A percentile compares a stretch with the other conserved stretches of the same genome.
Conservation (phyloP, 2,888 invertebrate genomes). For the Drosophila subsilvestris region DNA sequence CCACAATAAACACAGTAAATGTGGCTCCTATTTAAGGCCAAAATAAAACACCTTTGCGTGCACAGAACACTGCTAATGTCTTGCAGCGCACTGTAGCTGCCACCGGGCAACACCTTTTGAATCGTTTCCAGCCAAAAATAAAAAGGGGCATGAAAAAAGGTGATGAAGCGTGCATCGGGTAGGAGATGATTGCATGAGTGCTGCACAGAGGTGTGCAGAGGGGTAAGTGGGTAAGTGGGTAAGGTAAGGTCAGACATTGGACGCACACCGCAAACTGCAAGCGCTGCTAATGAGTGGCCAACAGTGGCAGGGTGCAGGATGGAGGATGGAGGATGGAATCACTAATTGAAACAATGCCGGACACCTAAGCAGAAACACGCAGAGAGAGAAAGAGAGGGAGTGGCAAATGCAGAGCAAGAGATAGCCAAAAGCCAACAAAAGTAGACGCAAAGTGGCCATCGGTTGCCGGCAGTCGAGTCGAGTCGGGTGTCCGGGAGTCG, state of each 20-base stretch:
- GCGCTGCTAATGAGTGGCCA: constrained; percentile 71
- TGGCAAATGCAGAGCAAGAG: constrained; percentile 46
- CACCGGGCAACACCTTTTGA: not conserved
- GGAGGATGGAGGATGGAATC: no score
- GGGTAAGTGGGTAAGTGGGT: not conserved
- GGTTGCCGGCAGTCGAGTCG: constrained; percentile 34
- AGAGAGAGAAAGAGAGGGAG: not conserved
- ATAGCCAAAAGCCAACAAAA: constrained; percentile 49
- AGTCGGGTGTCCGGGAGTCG: constrained; percentile 23
- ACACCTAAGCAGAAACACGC: constrained; percentile 25
- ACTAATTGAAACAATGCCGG: constrained; percentile 65
- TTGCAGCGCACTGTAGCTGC: not conserved
- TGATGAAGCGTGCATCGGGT: constrained; percentile 11
- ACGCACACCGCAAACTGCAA: constrained; percentile 67
- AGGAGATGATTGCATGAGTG: not conserved
- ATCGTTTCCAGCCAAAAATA: not conserved
- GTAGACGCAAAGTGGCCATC: constrained; percentile 36
- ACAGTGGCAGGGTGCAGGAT: no score
- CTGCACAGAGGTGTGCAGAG: no score
- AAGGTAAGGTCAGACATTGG: constrained; percentile 26
- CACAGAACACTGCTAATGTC: not conserved
- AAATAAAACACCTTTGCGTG: no score
- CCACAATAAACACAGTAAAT: no score
- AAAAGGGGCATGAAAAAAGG: constrained; percentile 1
- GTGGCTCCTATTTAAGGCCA: no score